Evolutionary conservation across 2,797 vertebrate species (phyloP), one percentile per base, ranked within the genome.

Genomic region (Karalla daura): DNA sequence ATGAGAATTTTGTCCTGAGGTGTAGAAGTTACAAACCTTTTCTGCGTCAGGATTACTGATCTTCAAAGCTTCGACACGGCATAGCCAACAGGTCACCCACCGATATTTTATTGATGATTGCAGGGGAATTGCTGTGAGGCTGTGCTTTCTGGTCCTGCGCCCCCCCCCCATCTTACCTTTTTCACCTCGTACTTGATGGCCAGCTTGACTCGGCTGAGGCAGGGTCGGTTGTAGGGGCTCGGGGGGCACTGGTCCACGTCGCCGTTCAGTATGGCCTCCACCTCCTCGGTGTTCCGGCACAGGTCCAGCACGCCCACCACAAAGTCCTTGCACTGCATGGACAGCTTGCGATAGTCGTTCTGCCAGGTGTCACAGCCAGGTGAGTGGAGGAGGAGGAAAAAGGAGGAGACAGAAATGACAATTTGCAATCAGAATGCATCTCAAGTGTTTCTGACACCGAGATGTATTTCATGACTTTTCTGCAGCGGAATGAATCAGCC

Each of bases 301-400:
- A 98, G 95, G 88, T 98, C 97, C 92, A 98, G 83, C 65, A 98
- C 96, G 0, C 97, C 97, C 74, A 98, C 97, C 3, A 98, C 95
- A 83, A 98, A 98, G 83, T 98, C 97, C 91, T 98, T 98, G 90
- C 97, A 98, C 94, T 98, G 97, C 97, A 98, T 98, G 93, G 97
- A 98, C 92, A 98, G 89, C 92, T 98, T 98, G 70, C 96, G 91
- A 72, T 98, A 98, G 83, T 98, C 97, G 0, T 98, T 98, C 96
- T 98, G 82, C 11, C n/a, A n/a, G n/a, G n/a, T n/a, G n/a, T n/a
- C n/a, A n/a, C n/a, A n/a, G n/a, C n/a, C n/a, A n/a, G n/a, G n/a
- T n/a, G n/a, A n/a, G n/a, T n/a, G 2, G 21, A 25, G 2, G 14
- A 23, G 36, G 35, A 2, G 3, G 18, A 9, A n/a, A 33, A 30